These are phyloP conservation scores for Acanthiza pusilla DNA, from an alignment of 2,797 vertebrate species.

Conservation along the genomic window DNA sequence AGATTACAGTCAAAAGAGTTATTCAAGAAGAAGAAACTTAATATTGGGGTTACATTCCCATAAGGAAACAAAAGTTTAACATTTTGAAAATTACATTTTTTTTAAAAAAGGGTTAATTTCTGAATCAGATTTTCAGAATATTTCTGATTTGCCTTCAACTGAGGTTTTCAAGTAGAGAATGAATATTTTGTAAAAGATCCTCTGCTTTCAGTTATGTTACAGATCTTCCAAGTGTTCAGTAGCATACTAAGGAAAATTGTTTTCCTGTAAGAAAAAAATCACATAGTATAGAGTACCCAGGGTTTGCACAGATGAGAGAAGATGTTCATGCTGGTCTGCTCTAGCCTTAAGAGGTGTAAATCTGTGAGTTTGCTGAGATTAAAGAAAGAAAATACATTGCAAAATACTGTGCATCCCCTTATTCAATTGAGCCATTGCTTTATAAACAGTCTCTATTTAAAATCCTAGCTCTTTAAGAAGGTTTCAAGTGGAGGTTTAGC, in stretches of 20 bases:
- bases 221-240: background rate
- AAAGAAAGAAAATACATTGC: background rate
- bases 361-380: background rate
- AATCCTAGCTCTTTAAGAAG: background rate
- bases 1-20: background rate
- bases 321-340: too few relatives aligned
- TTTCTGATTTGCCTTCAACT: background rate
- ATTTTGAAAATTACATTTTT: background rate
- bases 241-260: background rate
- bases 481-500: background rate
- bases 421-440: background rate
- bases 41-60: background rate
- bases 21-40: background rate
- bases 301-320: too few relatives aligned
- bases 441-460: background rate
- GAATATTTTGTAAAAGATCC: background rate
- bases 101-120: background rate
- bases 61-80: background rate
- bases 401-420: background rate
- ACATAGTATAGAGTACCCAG: accelerated
- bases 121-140: background rate
- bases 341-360: too few relatives aligned
- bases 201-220: background rate
- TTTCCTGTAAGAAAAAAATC: background rate
- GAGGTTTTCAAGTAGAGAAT: background rate